Conservation (phyloP, 2,113 vertebrate species). For the Corapipo altera region DNA sequence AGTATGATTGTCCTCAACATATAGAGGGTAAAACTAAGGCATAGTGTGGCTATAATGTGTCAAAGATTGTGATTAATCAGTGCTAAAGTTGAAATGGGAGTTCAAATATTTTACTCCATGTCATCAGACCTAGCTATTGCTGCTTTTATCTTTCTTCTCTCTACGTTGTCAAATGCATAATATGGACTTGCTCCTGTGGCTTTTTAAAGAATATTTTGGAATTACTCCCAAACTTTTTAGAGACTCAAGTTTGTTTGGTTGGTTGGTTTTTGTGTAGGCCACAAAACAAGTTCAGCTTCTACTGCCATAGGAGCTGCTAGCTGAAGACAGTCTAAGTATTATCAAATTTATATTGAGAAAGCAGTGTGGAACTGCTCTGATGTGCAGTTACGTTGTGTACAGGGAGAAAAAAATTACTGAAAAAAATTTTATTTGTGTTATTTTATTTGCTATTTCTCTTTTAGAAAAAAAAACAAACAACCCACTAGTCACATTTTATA, state of each 20-base stretch:
- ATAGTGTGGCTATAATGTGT: fast-evolving
- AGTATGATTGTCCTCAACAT: neutral
- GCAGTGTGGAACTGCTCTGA: neutral
- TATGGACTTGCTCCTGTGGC: neutral
- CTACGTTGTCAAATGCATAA: neutral
- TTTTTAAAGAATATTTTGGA: neutral
- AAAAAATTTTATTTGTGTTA: neutral
- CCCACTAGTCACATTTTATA: neutral
- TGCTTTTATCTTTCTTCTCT: neutral
- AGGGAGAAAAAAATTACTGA: neutral
- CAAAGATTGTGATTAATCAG: neutral
- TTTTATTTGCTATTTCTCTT: neutral
- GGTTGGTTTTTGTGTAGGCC: neutral
- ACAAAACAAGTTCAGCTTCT: neutral
- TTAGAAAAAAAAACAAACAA: neutral
- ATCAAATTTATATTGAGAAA: neutral
- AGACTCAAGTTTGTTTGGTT: neutral
- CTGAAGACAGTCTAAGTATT: neutral
- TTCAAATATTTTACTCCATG: neutral
- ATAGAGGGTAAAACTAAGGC: neutral
- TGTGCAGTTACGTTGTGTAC: neutral
- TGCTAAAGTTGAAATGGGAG: neutral
- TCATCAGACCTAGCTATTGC: neutral
- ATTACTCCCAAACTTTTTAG: neutral
- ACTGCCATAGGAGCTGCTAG: neutral